Evolutionary conservation across 2,888 invertebrate genomes (phyloP).

Genomic region (Parthenolecanium corni): DNA sequence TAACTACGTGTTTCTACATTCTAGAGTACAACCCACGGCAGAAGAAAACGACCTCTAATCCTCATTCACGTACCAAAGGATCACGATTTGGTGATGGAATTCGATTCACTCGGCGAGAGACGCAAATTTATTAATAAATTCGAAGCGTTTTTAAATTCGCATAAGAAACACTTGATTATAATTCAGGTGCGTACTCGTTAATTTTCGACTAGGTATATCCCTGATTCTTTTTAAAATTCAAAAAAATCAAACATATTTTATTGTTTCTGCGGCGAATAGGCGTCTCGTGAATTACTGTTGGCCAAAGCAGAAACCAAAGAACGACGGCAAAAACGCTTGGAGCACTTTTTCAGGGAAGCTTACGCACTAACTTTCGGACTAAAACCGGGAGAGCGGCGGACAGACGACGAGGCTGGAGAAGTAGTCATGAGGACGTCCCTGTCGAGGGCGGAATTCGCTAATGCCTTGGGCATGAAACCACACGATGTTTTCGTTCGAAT

Average conservation of each 20-base stretch:
- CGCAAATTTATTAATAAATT: conserved; percentile 78
- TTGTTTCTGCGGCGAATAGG: conserved; percentile 42
- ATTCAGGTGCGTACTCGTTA: conserved; percentile 46
- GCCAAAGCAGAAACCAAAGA: conserved; percentile 89
- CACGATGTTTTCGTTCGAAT: conserved; percentile 90
- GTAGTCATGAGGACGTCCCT: conserved; percentile 83
- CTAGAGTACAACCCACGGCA: conserved; percentile 39
- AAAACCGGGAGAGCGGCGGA: conserved; percentile 69
- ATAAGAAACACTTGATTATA: conserved; percentile 68
- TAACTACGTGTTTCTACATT: too few species aligned
- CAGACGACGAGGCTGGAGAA: conserved; percentile 37
- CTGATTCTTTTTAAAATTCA: neutral
- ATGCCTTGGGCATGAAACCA: conserved; percentile 87
- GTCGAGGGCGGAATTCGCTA: conserved; percentile 85
- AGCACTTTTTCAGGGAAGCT: conserved; percentile 90
- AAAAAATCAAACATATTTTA: too few species aligned
- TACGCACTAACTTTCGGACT: conserved; percentile 86
- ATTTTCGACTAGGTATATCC: too few species aligned
- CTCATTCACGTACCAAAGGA: conserved; percentile 71
- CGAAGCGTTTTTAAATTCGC: conserved; percentile 68
- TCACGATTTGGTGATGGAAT: conserved; percentile 84
- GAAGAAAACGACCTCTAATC: conserved; percentile 67
- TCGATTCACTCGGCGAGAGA: conserved; percentile 66
- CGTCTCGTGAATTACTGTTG: conserved; percentile 67
- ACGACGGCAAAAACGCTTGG: conserved; percentile 77